These are phyloP conservation scores for Meles meles DNA, from an alignment of 2,113 vertebrate species.

Conservation along the genomic window DNA sequence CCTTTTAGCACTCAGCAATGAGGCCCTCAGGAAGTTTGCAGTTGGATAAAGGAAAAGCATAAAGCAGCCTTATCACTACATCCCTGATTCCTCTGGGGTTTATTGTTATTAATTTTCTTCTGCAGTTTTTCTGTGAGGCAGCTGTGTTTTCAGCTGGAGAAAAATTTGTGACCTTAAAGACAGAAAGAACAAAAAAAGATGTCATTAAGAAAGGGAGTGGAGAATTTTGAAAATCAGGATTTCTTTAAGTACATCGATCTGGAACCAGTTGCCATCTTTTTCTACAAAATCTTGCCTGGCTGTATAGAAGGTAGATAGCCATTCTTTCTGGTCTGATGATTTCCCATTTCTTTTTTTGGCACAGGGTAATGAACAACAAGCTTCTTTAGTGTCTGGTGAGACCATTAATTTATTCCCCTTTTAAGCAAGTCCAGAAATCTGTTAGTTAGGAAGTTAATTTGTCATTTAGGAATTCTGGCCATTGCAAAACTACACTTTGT, in stretches of 20 bases:
- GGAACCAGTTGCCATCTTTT: constrained; percentile 18
- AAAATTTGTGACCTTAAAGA: constrained; percentile 39
- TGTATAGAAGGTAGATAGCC: neutral
- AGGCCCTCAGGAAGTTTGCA: neutral
- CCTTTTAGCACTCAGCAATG: neutral
- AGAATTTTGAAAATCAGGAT: neutral
- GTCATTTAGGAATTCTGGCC: neutral
- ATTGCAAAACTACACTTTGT: neutral
- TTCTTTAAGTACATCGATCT: constrained; percentile 43
- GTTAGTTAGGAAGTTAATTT: neutral
- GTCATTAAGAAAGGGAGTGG: neutral
- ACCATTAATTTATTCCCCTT: neutral
- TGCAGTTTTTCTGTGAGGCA: neutral
- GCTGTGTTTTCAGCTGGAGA: constrained; percentile 34
- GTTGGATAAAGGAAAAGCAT: neutral
- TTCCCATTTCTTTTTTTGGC: neutral
- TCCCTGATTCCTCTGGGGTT: neutral
- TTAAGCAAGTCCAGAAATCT: neutral
- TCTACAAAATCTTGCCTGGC: neutral
- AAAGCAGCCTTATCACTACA: neutral
- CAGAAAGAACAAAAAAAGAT: neutral
- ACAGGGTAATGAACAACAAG: neutral
- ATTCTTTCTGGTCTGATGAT: neutral
- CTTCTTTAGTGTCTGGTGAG: neutral
- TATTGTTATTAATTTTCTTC: constrained; percentile 31